phyloP scores from a whole-genome alignment of 1,140 invertebrate genomes.

The Antheraea pernyi region DNA sequence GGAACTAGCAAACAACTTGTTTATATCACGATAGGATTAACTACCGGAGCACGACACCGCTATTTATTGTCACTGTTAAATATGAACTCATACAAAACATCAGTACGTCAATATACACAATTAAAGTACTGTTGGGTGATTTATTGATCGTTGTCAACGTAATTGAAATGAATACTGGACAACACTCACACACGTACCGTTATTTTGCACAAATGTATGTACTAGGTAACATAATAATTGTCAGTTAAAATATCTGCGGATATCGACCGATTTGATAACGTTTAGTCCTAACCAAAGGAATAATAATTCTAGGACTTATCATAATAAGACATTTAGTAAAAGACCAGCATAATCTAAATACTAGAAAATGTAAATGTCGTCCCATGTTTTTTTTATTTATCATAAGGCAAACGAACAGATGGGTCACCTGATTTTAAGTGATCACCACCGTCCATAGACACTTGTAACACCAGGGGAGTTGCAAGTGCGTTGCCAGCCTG shows the following conservation, averaged over 20 bases:
- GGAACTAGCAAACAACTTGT: conserved; percentile 6
- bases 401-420: too few species aligned
- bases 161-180: conserved; percentile 44
- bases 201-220: conserved; percentile 33
- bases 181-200: conserved; percentile 45
- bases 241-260: too few species aligned
- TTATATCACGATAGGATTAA: conserved; percentile 9
- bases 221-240: conserved; percentile 13
- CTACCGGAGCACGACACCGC: conserved; percentile 22
- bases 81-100: conserved; percentile 12
- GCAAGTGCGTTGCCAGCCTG: too few species aligned
- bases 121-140: conserved; percentile 41
- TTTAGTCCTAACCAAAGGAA: background rate
- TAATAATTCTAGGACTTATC: too few species aligned
- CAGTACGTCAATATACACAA: conserved; percentile 28
- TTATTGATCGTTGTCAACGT: conserved; percentile 44
- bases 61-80: conserved; percentile 10
- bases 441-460: too few species aligned
- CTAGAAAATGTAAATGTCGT: too few species aligned
- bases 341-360: too few species aligned
- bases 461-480: too few species aligned
- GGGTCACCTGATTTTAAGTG: too few species aligned
- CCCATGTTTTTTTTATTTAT: too few species aligned
- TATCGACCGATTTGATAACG: too few species aligned
- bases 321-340: too few species aligned